These are phyloP conservation scores for Henicopernis longicauda DNA, from an alignment of 2,113 vertebrate species.

Conservation along the genomic window DNA sequence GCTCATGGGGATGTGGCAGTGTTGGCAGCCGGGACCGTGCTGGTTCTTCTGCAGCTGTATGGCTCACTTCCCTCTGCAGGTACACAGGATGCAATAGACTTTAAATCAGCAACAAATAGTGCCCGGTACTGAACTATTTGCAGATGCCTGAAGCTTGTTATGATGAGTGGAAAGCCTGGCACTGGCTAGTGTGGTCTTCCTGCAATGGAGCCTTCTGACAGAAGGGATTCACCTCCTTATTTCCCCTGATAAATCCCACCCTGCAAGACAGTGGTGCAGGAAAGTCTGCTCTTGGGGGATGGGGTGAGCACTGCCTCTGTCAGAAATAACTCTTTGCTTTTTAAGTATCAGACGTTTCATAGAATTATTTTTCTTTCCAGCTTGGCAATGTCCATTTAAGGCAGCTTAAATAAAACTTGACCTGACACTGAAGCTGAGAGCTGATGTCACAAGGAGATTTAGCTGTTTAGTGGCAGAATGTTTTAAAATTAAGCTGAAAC, in stretches of 20 bases:
- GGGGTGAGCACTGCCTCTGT: background rate
- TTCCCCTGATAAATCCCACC: background rate
- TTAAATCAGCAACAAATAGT: background rate
- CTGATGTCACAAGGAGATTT: background rate
- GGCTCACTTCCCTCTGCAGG: background rate
- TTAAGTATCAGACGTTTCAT: conserved; percentile 10
- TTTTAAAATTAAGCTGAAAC: conserved; percentile 29
- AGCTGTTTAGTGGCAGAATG: background rate
- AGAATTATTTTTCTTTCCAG: conserved; percentile 45
- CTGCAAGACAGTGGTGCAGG: background rate
- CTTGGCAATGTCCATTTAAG: conserved; percentile 1
- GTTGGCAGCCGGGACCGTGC: accelerated
- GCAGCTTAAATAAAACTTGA: conserved; percentile 14
- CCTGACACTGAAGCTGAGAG: background rate
- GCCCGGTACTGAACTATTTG: background rate
- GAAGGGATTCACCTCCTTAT: background rate
- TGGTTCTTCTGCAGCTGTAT: background rate
- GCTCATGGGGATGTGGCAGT: background rate
- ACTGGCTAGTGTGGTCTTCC: background rate
- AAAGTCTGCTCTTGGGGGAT: background rate
- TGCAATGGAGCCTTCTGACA: background rate
- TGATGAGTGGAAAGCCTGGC: background rate
- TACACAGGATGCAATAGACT: accelerated
- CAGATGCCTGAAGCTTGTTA: background rate
- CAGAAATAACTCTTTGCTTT: conserved; percentile 18